Conservation (phyloP, 2,113 vertebrate genomes). For the Lethenteron reissneri region DNA sequence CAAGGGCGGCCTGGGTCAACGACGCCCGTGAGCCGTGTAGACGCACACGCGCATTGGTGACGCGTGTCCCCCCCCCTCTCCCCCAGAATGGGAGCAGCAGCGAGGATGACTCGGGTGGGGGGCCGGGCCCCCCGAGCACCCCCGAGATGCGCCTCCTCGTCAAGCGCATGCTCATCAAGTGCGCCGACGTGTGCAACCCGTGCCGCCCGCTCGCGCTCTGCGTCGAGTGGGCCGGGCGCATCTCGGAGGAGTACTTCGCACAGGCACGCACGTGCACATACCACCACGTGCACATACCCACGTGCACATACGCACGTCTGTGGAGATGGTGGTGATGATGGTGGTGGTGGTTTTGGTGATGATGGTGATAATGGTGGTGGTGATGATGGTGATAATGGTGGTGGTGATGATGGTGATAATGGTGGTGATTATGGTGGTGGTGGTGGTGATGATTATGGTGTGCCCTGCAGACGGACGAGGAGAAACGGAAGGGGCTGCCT, state of each 20-base stretch:
- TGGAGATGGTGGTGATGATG: no score
- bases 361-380: no score
- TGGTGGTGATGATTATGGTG: constrained; percentile 1
- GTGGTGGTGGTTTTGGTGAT: no score
- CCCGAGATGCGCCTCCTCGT: constrained; percentile 74
- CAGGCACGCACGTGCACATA: constrained; percentile 29
- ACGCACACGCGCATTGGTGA: no score
- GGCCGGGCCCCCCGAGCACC: constrained; percentile 27
- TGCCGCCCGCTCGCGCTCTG: constrained; percentile 70
- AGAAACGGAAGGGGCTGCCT: constrained; percentile 66
- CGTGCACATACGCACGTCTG: no score
- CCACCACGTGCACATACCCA: background rate
- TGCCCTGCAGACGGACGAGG: constrained; percentile 60
- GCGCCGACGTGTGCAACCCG: constrained; percentile 76
- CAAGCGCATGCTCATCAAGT: constrained; percentile 93
- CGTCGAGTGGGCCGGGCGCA: constrained; percentile 80
- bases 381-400: no score
- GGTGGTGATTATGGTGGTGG: no score
- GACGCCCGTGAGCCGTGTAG: no score
- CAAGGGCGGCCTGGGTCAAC: no score
- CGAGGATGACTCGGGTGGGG: background rate
- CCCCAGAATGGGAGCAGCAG: constrained; percentile 43
- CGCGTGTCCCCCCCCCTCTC: constrained; percentile 9
- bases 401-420: no score
- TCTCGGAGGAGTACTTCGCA: constrained; percentile 86